phyloP scores from a whole-genome alignment of 2,797 vertebrate genomes.

The Tamandua tetradactyla region DNA sequence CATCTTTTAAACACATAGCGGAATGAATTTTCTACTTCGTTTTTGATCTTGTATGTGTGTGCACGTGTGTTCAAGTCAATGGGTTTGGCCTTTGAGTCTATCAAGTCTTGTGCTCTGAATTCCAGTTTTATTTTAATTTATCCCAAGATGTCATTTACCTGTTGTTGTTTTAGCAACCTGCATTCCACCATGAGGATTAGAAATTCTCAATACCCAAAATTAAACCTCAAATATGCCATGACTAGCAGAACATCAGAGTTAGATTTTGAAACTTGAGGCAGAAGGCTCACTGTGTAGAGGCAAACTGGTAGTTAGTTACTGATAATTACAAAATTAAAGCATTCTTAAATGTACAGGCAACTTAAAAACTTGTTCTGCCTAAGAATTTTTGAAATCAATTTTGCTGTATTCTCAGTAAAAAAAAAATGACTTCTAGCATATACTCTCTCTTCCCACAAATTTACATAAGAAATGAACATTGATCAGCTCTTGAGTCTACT shows the following conservation, averaged over 20 bases:
- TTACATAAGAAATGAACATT: not conserved
- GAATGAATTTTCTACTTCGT: not conserved
- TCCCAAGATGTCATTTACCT: not conserved
- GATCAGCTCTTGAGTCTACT: not conserved
- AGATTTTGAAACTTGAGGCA: not conserved
- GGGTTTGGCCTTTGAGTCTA: conserved; percentile 1
- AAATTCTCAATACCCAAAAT: not conserved
- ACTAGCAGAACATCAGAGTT: not conserved
- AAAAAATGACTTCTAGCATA: not conserved
- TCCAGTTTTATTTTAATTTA: conserved; percentile 44
- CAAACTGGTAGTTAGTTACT: not conserved
- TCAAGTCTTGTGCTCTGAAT: not conserved
- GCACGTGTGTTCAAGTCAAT: conserved; percentile 7
- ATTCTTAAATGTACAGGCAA: not conserved
- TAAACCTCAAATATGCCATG: not conserved
- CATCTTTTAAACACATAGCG: not conserved
- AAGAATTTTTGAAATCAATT: not conserved
- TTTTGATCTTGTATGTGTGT: not conserved
- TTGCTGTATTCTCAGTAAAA: not conserved
- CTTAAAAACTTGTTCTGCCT: not conserved
- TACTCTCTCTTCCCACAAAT: not conserved
- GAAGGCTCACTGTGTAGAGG: not conserved
- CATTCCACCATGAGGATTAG: conserved; percentile 27
- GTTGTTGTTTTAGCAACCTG: not conserved
- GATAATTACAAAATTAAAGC: conserved; percentile 33